A percentile compares a stretch with the other conserved stretches of the same genome.
Conservation (phyloP, 2,113 vertebrate genomes). For the Empidonax alnorum region DNA sequence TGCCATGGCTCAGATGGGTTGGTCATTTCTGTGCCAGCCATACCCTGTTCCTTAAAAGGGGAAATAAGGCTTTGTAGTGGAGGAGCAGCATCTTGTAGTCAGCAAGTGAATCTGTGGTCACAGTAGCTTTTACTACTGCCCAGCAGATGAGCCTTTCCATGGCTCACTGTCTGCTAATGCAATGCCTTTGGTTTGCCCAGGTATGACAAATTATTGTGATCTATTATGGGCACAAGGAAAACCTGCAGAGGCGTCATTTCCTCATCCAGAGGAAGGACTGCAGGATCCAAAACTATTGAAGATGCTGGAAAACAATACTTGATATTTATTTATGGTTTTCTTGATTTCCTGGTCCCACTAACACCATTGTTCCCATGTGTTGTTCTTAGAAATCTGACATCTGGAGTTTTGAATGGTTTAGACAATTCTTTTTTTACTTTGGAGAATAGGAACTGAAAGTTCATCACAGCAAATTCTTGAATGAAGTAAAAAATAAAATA, state of each 20-base stretch:
- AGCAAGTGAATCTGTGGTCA: neutral
- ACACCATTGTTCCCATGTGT: slow-evolving; percentile 16
- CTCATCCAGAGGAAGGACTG: slow-evolving; percentile 20
- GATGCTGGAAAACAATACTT: slow-evolving; percentile 4
- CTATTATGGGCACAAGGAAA: neutral
- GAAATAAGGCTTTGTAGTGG: neutral
- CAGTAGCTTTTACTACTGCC: neutral
- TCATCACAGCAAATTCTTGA: neutral
- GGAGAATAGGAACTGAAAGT: neutral
- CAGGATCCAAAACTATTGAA: neutral
- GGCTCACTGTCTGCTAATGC: neutral
- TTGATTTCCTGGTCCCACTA: slow-evolving; percentile 15
- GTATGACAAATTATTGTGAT: neutral
- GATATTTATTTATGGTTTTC: slow-evolving; percentile 9
- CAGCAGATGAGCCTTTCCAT: neutral
- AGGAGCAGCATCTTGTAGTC: neutral
- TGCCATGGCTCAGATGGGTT: neutral
- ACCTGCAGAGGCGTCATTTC: neutral
- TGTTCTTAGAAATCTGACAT: slow-evolving; percentile 40
- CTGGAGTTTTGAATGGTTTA: neutral
- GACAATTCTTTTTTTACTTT: neutral
- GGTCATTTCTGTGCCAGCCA: neutral
- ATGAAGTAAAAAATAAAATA: neutral
- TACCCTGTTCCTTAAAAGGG: neutral
- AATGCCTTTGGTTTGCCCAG: neutral